phyloP scores from a whole-genome alignment of 2,888 invertebrate genomes.

The Ophion ellenae region DNA sequence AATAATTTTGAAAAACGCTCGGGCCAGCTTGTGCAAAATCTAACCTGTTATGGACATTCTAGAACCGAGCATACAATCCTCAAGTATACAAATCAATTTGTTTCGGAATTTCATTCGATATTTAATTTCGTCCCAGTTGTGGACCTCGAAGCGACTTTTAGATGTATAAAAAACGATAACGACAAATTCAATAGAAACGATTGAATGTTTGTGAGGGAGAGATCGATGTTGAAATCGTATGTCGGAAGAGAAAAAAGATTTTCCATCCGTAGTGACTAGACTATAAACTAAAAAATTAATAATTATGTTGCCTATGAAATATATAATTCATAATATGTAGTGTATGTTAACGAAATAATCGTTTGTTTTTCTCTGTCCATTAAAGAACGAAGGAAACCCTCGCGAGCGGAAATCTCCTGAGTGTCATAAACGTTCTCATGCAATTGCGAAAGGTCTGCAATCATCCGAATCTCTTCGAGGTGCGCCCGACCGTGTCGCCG shows the following conservation, averaged over 20 bases:
- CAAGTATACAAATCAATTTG: background rate
- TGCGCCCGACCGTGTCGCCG: constrained; percentile 96
- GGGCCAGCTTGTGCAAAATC: constrained; percentile 80
- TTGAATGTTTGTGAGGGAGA: too few relatives aligned
- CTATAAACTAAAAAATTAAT: too few relatives aligned
- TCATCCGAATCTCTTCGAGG: constrained; percentile 99
- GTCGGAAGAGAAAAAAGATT: too few relatives aligned
- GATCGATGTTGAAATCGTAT: too few relatives aligned
- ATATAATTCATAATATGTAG: too few relatives aligned
- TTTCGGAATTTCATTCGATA: background rate
- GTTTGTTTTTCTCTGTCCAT: constrained; percentile 39
- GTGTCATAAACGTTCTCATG: constrained; percentile 98
- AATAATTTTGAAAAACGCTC: constrained; percentile 70
- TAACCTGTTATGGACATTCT: constrained; percentile 69
- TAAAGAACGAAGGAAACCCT: constrained; percentile 96
- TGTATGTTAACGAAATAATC: too few relatives aligned
- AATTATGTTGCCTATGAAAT: too few relatives aligned
- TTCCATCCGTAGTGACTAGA: too few relatives aligned
- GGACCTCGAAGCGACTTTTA: too few relatives aligned
- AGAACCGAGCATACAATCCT: constrained; percentile 69
- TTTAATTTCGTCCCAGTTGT: too few relatives aligned
- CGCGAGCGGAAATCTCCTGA: constrained; percentile 95
- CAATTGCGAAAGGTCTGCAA: constrained; percentile 98
- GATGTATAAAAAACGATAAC: too few relatives aligned
- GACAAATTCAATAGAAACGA: too few relatives aligned